phyloP scores from a whole-genome alignment of 1,140 invertebrate species.

The Leptinotarsa texana region DNA sequence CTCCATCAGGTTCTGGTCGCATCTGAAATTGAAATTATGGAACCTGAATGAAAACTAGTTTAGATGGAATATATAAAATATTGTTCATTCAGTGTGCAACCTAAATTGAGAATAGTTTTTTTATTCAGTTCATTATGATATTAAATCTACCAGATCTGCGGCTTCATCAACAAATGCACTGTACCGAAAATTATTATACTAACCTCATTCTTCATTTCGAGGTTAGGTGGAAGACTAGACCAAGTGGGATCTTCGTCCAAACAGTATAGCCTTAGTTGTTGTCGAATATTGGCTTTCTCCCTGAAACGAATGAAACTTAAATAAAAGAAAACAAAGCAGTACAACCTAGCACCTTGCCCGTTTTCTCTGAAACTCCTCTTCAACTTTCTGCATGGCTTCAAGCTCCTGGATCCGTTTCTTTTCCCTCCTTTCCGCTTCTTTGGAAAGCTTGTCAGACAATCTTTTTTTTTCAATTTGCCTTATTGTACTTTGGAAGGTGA shows the following conservation, averaged over 20 bases:
- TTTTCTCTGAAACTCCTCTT: conserved; percentile 54
- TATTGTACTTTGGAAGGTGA: conserved; percentile 82
- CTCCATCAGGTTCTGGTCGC: conserved; percentile 66
- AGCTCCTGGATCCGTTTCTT: conserved; percentile 72
- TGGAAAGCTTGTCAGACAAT: conserved; percentile 73
- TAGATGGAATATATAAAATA: too few relatives aligned
- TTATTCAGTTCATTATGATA: too few relatives aligned
- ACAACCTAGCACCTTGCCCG: conserved; percentile 44
- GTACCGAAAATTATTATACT: conserved; percentile 14
- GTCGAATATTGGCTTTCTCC: conserved; percentile 75
- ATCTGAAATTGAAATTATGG: conserved; percentile 25
- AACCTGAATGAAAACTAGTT: conserved; percentile 14
- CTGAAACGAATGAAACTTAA: conserved; percentile 53
- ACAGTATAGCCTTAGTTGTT: conserved; percentile 71
- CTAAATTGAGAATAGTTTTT: too few relatives aligned
- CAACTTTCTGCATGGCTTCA: conserved; percentile 71
- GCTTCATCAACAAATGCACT: neutral
- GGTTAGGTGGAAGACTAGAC: conserved; percentile 48
- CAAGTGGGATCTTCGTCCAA: conserved; percentile 59
- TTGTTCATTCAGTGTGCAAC: too few relatives aligned
- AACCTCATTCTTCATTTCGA: conserved; percentile 44
- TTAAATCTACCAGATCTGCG: neutral
- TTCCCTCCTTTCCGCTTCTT: conserved; percentile 77
- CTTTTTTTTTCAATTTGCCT: conserved; percentile 73
- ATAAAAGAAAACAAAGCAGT: neutral